A percentile compares a stretch with the other conserved stretches of the same genome.
These are phyloP conservation scores for Anoura caudifer DNA, from an alignment of 2,113 vertebrate species.

Conservation along the genomic window DNA sequence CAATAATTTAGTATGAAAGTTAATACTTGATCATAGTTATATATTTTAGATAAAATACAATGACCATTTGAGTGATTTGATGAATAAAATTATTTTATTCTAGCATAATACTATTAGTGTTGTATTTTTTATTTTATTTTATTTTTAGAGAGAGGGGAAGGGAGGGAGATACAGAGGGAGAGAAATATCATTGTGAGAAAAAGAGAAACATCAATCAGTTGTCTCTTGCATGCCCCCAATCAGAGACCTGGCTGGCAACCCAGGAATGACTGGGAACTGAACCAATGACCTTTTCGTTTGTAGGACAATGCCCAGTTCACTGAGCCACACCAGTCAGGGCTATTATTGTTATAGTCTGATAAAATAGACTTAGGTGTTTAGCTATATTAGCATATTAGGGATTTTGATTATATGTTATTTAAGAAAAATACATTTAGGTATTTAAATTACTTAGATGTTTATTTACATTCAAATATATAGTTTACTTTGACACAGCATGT, in stretches of 20 bases:
- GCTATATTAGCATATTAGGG: neutral
- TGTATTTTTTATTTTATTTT: neutral
- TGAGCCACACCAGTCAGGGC: too few relatives aligned
- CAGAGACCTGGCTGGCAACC: too few relatives aligned
- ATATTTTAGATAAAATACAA: neutral
- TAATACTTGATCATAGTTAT: neutral
- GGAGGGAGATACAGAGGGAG: too few relatives aligned
- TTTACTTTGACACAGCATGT: neutral
- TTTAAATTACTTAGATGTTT: neutral
- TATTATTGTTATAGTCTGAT: neutral
- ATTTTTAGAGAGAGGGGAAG: too few relatives aligned
- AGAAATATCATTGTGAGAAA: too few relatives aligned
- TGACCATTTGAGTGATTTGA: neutral
- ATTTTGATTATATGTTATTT: constrained; percentile 1
- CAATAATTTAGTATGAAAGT: neutral
- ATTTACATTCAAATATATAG: neutral
- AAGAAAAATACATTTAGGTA: neutral
- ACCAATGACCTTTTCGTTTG: too few relatives aligned
- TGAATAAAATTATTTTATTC: constrained; percentile 11
- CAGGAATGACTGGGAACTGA: too few relatives aligned
- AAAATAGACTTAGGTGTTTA: neutral
- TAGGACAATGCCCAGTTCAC: too few relatives aligned
- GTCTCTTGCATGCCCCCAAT: too few relatives aligned
- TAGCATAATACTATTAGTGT: neutral
- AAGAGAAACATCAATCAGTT: too few relatives aligned